These are phyloP conservation scores for Artemia sp. DNA, from an alignment of 2,888 invertebrate species.

Conservation along the genomic window DNA sequence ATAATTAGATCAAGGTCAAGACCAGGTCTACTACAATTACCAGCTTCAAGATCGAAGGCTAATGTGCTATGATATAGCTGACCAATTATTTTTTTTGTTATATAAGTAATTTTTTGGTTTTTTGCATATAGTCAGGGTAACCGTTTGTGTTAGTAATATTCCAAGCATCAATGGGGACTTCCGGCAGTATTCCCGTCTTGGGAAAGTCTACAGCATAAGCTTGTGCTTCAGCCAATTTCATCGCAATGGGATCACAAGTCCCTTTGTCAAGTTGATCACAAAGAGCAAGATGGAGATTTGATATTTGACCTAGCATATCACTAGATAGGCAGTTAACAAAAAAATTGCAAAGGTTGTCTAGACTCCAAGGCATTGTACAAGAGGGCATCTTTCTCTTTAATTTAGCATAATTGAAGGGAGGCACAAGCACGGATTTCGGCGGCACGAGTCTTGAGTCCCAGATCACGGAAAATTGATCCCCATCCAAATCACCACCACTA, in stretches of 20 bases:
- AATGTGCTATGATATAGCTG: slow-evolving; percentile 11
- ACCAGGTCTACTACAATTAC: not conserved
- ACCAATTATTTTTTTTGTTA: slow-evolving; percentile 15
- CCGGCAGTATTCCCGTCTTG: slow-evolving; percentile 17
- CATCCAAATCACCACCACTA: slow-evolving; percentile 33
- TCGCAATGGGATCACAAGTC: slow-evolving; percentile 14
- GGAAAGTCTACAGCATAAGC: slow-evolving; percentile 17
- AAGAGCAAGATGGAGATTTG: slow-evolving; percentile 12
- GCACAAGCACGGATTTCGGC: not conserved
- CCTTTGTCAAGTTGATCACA: slow-evolving; percentile 17
- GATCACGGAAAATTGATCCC: slow-evolving; percentile 32
- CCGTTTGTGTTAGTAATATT: not conserved
- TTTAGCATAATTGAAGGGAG: slow-evolving; percentile 8
- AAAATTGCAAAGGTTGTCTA: not conserved
- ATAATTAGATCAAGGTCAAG: slow-evolving; percentile 3
- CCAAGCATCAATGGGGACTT: slow-evolving; percentile 8
- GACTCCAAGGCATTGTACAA: too few relatives aligned
- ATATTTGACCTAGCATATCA: slow-evolving; percentile 16
- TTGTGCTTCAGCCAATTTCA: slow-evolving; percentile 18
- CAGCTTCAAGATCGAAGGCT: not conserved
- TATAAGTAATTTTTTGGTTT: not conserved
- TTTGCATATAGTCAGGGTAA: slow-evolving; percentile 18
- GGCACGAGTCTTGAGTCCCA: slow-evolving; percentile 30
- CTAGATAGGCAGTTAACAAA: slow-evolving; percentile 15
- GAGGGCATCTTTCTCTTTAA: not conserved